Percentiles rank a stretch among this genome's conserved stretches.
These are phyloP conservation scores for Thymelicus sylvestris DNA, from an alignment of 2,888 invertebrate species.

Conservation along the genomic window DNA sequence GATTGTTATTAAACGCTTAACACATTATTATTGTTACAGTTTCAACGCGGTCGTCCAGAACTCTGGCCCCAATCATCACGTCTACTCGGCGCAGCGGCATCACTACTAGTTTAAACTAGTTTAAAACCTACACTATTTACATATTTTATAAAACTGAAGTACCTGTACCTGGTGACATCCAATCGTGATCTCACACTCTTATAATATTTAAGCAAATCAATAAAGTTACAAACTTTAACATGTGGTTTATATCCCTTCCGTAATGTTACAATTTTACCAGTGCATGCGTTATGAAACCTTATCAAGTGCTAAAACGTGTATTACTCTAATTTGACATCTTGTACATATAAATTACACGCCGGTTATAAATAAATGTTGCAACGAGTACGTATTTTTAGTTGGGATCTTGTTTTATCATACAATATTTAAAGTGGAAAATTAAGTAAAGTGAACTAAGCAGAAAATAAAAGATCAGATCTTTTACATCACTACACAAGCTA, in stretches of 20 bases:
- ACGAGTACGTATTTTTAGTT: background rate
- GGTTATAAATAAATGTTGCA: slow-evolving; percentile 8
- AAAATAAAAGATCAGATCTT: too few relatives aligned
- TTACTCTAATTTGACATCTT: slow-evolving; percentile 26
- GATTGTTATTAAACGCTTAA: too few relatives aligned
- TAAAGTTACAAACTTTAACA: slow-evolving; percentile 36
- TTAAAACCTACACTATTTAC: slow-evolving; percentile 26
- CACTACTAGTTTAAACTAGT: slow-evolving; percentile 55
- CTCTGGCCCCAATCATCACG: slow-evolving; percentile 77
- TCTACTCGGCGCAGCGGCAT: slow-evolving; percentile 73
- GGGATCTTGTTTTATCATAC: background rate
- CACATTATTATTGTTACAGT: slow-evolving; percentile 58
- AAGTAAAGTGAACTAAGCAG: too few relatives aligned
- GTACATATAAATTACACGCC: slow-evolving; percentile 9
- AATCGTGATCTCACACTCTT: slow-evolving; percentile 20
- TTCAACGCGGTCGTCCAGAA: slow-evolving; percentile 81
- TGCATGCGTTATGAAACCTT: slow-evolving; percentile 19
- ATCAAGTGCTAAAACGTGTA: slow-evolving; percentile 32
- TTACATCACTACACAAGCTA: background rate
- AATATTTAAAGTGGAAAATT: background rate
- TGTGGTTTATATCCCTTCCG: slow-evolving; percentile 13
- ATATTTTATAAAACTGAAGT: slow-evolving; percentile 48
- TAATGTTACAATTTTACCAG: slow-evolving; percentile 16
- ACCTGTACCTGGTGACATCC: slow-evolving; percentile 44
- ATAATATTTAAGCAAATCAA: slow-evolving; percentile 36